Conservation (phyloP, 2,888 invertebrate genomes). For the Amphipyra berbera region DNA sequence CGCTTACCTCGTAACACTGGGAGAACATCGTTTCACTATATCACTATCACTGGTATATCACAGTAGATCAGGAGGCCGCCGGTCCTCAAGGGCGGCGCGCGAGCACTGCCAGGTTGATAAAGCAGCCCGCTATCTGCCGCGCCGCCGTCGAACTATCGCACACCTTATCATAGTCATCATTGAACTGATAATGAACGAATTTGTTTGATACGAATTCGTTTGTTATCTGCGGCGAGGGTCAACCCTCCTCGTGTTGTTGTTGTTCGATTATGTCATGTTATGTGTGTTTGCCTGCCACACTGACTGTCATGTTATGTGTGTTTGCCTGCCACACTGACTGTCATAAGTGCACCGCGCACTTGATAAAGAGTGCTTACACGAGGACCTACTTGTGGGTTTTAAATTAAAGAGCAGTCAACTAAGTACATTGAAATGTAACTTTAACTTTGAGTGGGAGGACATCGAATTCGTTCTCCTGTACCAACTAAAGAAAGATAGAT, state of each 20-base stretch:
- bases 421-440: neutral
- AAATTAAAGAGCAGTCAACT: neutral
- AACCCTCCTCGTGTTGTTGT: neutral
- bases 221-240: neutral
- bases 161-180: constrained; percentile 25
- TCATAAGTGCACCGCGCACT: neutral
- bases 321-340: neutral
- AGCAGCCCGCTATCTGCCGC: neutral
- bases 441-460: neutral
- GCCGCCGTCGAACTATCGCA: neutral
- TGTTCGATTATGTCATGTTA: neutral
- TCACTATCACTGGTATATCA: neutral
- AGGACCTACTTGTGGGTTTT: neutral
- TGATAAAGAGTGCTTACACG: neutral
- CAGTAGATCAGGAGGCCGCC: neutral
- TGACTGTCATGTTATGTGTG: neutral
- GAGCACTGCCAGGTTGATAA: constrained; percentile 15
- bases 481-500: no score
- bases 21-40: constrained; percentile 1
- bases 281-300: neutral
- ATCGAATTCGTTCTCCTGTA: neutral
- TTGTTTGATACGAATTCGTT: neutral
- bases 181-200: no score
- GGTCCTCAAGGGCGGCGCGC: neutral
- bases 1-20: constrained; percentile 23